Evolutionary conservation across 2,113 vertebrate species (phyloP).

Genomic region (Bothrops jararaca): DNA sequence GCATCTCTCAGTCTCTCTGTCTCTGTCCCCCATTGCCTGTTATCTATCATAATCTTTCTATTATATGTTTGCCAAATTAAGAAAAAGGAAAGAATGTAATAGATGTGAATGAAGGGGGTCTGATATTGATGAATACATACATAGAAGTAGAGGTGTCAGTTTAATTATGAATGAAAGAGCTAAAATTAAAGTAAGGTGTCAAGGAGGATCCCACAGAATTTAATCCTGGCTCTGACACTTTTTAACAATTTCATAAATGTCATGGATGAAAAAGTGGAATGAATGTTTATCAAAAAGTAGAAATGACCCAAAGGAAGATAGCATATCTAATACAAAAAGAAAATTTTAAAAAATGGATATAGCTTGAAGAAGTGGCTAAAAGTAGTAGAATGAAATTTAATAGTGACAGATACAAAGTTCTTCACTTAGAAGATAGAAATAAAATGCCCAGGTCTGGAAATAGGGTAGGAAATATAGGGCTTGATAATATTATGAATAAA

Average conservation of each 20-base stretch:
- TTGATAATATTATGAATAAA: not conserved
- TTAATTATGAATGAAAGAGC: not conserved
- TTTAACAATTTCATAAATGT: not conserved
- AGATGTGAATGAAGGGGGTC: not conserved
- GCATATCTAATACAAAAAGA: not conserved
- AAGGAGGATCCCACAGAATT: not conserved
- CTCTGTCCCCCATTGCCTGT: not conserved
- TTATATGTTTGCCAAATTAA: not conserved
- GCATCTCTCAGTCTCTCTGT: not conserved
- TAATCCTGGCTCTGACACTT: not conserved
- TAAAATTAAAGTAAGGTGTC: not conserved
- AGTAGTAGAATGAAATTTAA: not conserved
- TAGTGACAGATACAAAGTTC: not conserved
- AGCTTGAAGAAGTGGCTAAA: not conserved
- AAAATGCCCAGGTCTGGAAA: not conserved
- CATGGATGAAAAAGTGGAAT: not conserved
- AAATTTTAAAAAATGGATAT: not conserved
- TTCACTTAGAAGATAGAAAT: not conserved
- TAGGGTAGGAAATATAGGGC: not conserved
- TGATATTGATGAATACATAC: not conserved
- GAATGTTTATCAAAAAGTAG: not conserved
- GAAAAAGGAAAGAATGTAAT: not conserved
- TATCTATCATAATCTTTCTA: not conserved
- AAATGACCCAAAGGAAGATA: not conserved
- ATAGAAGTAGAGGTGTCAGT: not conserved